These are phyloP conservation scores for Dione juno DNA, from an alignment of 2,888 invertebrate genomes.

Conservation along the genomic window DNA sequence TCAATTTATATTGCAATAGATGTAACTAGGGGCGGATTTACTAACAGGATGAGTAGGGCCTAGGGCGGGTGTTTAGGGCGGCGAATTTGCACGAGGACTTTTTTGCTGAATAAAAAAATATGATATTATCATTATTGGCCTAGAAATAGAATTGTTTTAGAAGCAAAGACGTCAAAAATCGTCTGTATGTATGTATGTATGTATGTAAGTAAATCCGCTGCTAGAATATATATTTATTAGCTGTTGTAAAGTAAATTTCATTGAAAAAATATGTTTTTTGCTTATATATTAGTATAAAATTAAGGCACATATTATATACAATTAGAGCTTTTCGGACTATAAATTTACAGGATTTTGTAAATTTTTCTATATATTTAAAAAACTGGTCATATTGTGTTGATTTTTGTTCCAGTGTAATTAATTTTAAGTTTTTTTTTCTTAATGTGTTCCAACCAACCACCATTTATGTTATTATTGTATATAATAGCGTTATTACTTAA, in stretches of 20 bases:
- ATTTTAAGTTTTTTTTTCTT: conserved; percentile 42
- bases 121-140: too few species aligned
- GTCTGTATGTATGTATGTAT: too few species aligned
- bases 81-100: too few species aligned
- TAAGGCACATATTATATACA: conserved; percentile 9
- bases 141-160: too few species aligned
- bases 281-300: neutral
- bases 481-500: conserved; percentile 50
- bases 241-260: too few species aligned
- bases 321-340: conserved; percentile 20
- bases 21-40: neutral
- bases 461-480: conserved; percentile 57
- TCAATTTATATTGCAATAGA: conserved; percentile 18
- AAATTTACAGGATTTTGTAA: conserved; percentile 11
- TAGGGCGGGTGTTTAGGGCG: too few species aligned
- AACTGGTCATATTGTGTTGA: conserved; percentile 41
- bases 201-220: too few species aligned
- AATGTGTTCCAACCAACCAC: conserved; percentile 72
- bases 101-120: too few species aligned
- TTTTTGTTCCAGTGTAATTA: conserved; percentile 45
- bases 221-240: neutral
- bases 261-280: conserved; percentile 12
- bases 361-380: conserved; percentile 29
- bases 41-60: too few species aligned
- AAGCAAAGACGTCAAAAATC: too few species aligned